phyloP scores from a whole-genome alignment of 2,888 invertebrate species.

The Venusia cambrica region DNA sequence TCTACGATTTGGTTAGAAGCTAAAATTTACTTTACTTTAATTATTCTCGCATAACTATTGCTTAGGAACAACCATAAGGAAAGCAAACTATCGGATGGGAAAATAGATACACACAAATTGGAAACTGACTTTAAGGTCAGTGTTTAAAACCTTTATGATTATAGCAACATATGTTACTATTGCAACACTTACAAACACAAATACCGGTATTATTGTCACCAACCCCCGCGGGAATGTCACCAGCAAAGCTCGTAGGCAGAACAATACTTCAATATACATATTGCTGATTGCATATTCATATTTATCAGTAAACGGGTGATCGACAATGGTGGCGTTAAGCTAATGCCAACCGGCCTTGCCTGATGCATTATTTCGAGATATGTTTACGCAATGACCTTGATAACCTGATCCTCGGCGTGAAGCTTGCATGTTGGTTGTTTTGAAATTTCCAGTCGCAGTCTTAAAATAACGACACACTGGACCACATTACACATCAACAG shows the following conservation, averaged over 20 bases:
- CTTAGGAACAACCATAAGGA: too few relatives aligned
- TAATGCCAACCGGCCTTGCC: conserved; percentile 14
- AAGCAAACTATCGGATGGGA: too few relatives aligned
- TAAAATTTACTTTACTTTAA: too few relatives aligned
- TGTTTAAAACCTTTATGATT: neutral
- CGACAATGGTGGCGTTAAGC: conserved; percentile 15
- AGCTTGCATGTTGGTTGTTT: conserved; percentile 6
- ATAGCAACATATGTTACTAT: conserved; percentile 4
- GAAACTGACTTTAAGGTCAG: too few relatives aligned
- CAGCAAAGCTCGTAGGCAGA: conserved; percentile 48
- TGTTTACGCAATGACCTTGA: conserved; percentile 19
- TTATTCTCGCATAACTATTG: too few relatives aligned
- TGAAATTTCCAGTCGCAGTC: too few relatives aligned
- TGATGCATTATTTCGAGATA: conserved; percentile 16
- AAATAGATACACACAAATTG: too few relatives aligned
- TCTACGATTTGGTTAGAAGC: too few relatives aligned
- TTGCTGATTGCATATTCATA: conserved; percentile 60
- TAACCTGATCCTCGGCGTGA: conserved; percentile 8
- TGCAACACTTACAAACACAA: conserved; percentile 13
- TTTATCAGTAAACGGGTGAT: conserved; percentile 18
- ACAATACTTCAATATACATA: conserved; percentile 53
- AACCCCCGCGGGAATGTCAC: too few relatives aligned
- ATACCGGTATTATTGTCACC: too few relatives aligned
- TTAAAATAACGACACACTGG: too few relatives aligned
- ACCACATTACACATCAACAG: too few relatives aligned